A percentile compares a stretch with the other conserved stretches of the same genome.
These are phyloP conservation scores for Drosophila rufa DNA, from an alignment of 1,140 invertebrate genomes.

Conservation along the genomic window DNA sequence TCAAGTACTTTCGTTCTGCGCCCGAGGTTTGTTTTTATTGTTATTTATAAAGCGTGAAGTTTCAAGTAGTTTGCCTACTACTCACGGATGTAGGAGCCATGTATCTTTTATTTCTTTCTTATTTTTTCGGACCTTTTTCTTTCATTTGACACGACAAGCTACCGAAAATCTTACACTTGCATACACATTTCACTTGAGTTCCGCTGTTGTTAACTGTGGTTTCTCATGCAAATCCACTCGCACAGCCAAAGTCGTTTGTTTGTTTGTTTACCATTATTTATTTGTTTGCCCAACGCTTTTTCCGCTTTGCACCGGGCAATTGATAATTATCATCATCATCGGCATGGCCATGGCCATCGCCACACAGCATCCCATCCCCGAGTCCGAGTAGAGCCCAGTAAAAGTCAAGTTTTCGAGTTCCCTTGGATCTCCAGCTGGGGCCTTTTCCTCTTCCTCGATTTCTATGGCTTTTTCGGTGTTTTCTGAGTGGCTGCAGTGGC, in stretches of 20 bases:
- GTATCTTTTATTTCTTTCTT: constrained; percentile 21
- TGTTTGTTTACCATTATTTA: constrained; percentile 55
- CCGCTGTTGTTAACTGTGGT: constrained; percentile 60
- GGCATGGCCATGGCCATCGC: constrained; percentile 6
- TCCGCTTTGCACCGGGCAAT: constrained; percentile 64
- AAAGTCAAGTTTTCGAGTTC: constrained; percentile 26
- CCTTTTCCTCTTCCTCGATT: constrained; percentile 24
- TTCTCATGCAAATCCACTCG: constrained; percentile 74
- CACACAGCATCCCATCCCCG: constrained; percentile 28
- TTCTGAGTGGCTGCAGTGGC: constrained; percentile 30
- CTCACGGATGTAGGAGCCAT: constrained; percentile 55
- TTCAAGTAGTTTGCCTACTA: constrained; percentile 73
- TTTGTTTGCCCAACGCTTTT: constrained; percentile 65
- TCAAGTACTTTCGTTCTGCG: constrained; percentile 49
- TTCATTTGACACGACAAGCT: constrained; percentile 61
- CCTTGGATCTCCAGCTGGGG: constrained; percentile 43
- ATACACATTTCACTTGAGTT: constrained; percentile 66
- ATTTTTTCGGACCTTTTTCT: constrained; percentile 41
- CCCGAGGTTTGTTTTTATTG: constrained; percentile 52
- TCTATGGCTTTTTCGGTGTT: constrained; percentile 17
- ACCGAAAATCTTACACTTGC: constrained; percentile 65
- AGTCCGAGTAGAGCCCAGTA: constrained; percentile 3
- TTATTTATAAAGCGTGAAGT: constrained; percentile 80
- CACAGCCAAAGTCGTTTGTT: constrained; percentile 51
- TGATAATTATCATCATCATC: constrained; percentile 60